Conservation (phyloP, 1,140 invertebrate genomes). For the Cataglyphis hispanica region DNA sequence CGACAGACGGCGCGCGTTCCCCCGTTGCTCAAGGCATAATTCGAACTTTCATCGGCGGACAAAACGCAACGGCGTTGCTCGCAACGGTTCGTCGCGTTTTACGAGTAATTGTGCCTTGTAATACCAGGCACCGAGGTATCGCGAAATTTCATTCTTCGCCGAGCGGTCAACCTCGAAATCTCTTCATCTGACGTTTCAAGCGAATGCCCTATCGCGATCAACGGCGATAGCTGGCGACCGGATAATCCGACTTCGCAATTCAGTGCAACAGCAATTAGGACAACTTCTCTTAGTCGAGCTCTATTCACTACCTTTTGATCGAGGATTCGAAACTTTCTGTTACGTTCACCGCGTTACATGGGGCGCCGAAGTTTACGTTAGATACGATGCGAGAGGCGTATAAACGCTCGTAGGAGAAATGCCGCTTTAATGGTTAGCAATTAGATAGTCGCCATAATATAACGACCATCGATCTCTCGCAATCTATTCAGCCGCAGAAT, state of each 20-base stretch:
- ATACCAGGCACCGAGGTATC: conserved; percentile 4
- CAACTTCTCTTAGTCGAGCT: conserved; percentile 10
- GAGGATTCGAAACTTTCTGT: not conserved
- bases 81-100: conserved; percentile 26
- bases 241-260: conserved; percentile 59
- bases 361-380: too few relatives aligned
- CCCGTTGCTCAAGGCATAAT: conserved; percentile 54
- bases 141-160: not conserved
- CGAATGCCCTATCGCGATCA: not conserved
- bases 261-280: conserved; percentile 48
- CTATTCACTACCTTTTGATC: conserved; percentile 61
- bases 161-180: not conserved
- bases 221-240: conserved; percentile 39
- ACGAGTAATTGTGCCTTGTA: conserved; percentile 54
- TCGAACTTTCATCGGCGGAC: conserved; percentile 50
- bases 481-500: conserved; percentile 2
- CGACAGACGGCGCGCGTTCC: conserved; percentile 19
- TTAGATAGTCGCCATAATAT: conserved; percentile 17
- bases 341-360: not conserved
- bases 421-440: conserved; percentile 13
- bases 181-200: not conserved
- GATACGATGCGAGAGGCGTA: not conserved
- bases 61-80: conserved; percentile 3
- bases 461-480: conserved; percentile 18
- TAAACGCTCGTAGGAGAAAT: not conserved